Conservation (phyloP, 2,113 vertebrate species). For the Sclerurus mexicanus region DNA sequence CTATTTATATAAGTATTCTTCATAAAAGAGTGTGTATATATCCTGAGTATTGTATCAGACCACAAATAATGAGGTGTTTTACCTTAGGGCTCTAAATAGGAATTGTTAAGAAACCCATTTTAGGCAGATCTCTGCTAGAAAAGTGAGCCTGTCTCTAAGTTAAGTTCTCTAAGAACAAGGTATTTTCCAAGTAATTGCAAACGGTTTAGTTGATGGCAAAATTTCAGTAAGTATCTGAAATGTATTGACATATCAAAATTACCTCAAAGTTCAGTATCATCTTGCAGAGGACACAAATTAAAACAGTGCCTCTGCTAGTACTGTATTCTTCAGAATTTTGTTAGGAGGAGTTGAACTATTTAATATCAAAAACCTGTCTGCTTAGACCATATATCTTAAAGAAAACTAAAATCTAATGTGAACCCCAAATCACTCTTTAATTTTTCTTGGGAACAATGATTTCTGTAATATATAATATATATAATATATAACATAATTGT, state of each 20-base stretch:
- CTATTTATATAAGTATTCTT: background rate
- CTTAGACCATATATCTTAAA: background rate
- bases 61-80: background rate
- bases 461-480: background rate
- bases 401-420: background rate
- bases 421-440: background rate
- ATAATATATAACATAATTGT: too few species aligned
- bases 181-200: background rate
- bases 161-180: background rate
- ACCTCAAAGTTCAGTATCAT: background rate
- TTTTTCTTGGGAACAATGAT: background rate
- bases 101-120: background rate
- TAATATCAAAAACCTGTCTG: fast-evolving
- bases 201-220: background rate
- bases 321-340: background rate
- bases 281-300: background rate
- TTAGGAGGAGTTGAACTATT: background rate
- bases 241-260: background rate
- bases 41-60: background rate
- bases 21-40: background rate
- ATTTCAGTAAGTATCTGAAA: background rate
- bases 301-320: background rate
- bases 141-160: background rate
- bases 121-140: background rate
- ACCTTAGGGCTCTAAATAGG: background rate